Conservation (phyloP, 2,888 invertebrate species). For the Branchinecta sandiegonensis region DNA sequence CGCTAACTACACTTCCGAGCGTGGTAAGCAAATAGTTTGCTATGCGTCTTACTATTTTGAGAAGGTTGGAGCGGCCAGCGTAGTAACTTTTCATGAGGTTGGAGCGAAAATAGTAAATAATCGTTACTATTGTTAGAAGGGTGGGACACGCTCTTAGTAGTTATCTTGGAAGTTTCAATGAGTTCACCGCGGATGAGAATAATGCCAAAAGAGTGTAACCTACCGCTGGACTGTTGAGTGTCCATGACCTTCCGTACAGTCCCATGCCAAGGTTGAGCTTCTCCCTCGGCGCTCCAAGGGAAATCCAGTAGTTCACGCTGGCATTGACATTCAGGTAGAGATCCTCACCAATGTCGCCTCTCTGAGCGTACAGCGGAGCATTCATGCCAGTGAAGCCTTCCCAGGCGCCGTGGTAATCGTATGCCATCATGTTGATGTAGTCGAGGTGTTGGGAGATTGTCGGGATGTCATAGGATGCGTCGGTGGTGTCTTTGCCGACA, state of each 20-base stretch:
- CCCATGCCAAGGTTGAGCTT: slow-evolving; percentile 31
- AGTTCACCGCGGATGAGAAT: no score
- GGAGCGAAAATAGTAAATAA: no score
- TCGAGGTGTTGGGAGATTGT: slow-evolving; percentile 28
- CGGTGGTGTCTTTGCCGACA: slow-evolving; percentile 31
- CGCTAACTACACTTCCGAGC: no score
- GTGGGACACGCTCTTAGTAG: no score
- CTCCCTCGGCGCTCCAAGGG: slow-evolving; percentile 28
- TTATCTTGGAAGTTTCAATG: no score
- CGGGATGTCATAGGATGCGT: slow-evolving; percentile 31
- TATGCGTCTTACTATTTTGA: no score
- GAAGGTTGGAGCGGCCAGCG: no score
- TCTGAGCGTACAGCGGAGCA: slow-evolving; percentile 25
- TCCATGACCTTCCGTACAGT: slow-evolving; percentile 31
- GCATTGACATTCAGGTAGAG: slow-evolving; percentile 29
- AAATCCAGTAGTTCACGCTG: slow-evolving; percentile 31
- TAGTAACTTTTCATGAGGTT: no score
- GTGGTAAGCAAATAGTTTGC: no score
- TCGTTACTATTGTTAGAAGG: no score
- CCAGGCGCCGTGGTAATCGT: slow-evolving; percentile 31
- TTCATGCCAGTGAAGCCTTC: slow-evolving; percentile 27
- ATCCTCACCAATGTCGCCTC: slow-evolving; percentile 25
- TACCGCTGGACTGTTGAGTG: slow-evolving; percentile 27
- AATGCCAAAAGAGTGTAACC: slow-evolving; percentile 25
- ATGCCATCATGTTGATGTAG: slow-evolving; percentile 31